Evolutionary conservation across 1,140 invertebrate genomes (phyloP).

Genomic region (Caenorhabditis brenneri): DNA sequence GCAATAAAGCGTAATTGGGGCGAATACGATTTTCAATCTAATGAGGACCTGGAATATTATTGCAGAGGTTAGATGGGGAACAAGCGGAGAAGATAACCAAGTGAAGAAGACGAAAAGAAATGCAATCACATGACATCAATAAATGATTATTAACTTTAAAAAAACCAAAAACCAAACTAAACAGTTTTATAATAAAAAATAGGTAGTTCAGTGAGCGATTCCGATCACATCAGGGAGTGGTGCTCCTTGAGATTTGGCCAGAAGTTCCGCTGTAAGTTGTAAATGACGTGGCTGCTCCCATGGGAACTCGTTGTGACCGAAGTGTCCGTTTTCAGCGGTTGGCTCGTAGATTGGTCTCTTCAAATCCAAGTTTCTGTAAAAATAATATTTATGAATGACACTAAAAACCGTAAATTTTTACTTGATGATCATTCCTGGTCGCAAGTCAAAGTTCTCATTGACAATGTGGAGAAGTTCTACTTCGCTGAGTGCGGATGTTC

Average conservation of each 20-base stretch:
- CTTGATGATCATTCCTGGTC: conserved; percentile 97
- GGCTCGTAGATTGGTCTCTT: conserved; percentile 94
- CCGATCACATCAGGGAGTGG: conserved; percentile 10
- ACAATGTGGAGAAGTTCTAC: conserved; percentile 87
- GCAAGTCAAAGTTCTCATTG: conserved; percentile 93
- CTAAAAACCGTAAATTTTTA: too few species aligned
- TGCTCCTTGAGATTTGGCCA: conserved; percentile 23
- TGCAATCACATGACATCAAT: neutral
- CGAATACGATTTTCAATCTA: too few species aligned
- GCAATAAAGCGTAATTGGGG: too few species aligned
- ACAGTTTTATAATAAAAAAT: neutral
- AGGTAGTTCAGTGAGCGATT: conserved; percentile 44
- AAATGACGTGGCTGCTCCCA: conserved; percentile 94
- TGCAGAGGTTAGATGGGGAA: too few species aligned
- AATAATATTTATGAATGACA: neutral
- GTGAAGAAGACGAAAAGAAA: neutral
- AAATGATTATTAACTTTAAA: neutral
- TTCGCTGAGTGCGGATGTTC: conserved; percentile 87
- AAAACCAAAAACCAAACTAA: neutral
- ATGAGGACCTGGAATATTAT: too few species aligned
- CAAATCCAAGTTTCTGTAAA: conserved; percentile 85
- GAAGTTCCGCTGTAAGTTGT: conserved; percentile 63
- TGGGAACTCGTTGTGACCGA: conserved; percentile 90
- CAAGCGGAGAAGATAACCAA: too few species aligned
- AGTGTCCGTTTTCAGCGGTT: conserved; percentile 97